phyloP scores from a whole-genome alignment of 2,113 vertebrate species.

The Vidua macroura region DNA sequence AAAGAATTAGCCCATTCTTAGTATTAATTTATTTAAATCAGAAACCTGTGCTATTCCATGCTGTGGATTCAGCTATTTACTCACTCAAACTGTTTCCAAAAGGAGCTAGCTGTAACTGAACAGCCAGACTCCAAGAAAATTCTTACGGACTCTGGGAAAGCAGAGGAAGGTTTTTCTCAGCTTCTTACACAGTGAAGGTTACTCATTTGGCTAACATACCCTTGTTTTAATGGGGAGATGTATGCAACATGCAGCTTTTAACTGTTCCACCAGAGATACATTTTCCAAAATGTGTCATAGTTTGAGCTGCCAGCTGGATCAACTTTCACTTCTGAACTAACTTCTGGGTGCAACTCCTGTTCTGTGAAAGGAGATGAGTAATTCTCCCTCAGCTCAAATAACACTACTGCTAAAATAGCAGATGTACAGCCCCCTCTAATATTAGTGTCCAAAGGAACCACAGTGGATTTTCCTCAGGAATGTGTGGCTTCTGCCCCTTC shows the following conservation, averaged over 20 bases:
- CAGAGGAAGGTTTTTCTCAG: background rate
- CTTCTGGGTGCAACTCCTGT: background rate
- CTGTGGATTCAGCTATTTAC: background rate
- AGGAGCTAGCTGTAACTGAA: background rate
- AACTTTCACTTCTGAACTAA: background rate
- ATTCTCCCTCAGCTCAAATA: background rate
- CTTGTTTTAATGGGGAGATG: background rate
- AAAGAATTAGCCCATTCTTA: slow-evolving; percentile 55
- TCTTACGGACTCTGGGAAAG: background rate
- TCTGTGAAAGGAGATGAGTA: background rate
- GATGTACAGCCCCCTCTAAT: background rate
- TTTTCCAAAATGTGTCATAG: background rate
- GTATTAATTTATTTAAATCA: slow-evolving; percentile 39
- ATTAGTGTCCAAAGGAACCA: background rate
- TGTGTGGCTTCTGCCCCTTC: background rate
- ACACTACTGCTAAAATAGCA: background rate
- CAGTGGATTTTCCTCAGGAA: slow-evolving; percentile 60
- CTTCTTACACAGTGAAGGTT: background rate
- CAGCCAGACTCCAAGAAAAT: background rate
- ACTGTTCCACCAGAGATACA: background rate
- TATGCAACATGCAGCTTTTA: background rate
- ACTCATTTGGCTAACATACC: background rate
- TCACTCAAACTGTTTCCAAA: background rate
- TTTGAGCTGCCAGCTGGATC: background rate
- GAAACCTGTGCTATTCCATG: background rate